Conservation (phyloP, 1,140 invertebrate species). For the Cecropterus lyciades region DNA sequence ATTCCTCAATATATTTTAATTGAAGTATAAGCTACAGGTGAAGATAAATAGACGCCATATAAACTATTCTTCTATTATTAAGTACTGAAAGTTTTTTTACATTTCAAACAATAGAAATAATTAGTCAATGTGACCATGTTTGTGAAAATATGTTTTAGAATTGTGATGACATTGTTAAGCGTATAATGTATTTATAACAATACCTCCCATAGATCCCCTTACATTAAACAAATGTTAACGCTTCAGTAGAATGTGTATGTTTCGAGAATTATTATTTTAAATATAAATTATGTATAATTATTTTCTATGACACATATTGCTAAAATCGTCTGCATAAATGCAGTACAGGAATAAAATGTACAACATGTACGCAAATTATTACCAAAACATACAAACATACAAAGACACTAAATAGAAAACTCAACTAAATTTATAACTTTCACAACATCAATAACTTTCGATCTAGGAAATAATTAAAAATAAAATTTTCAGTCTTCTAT, state of each 20-base stretch:
- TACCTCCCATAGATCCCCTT: constrained; percentile 22
- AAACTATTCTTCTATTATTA: too few species aligned
- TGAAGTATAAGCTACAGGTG: too few species aligned
- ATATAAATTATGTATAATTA: constrained; percentile 12
- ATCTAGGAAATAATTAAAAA: constrained; percentile 70
- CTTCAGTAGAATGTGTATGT: background rate
- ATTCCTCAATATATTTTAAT: too few species aligned
- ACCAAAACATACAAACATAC: constrained; percentile 34
- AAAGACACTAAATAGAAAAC: constrained; percentile 37
- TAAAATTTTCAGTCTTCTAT: constrained; percentile 80
- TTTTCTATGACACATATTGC: constrained; percentile 33
- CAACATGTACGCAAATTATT: constrained; percentile 32
- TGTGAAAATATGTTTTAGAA: constrained; percentile 29
- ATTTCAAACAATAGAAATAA: too few species aligned
- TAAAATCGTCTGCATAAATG: constrained; percentile 34
- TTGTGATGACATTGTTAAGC: constrained; percentile 40
- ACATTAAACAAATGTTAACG: constrained; percentile 2
- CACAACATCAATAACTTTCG: constrained; percentile 49
- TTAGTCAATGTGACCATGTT: constrained; percentile 14
- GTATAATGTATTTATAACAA: constrained; percentile 31
- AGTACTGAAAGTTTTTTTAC: too few species aligned
- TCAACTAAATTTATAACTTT: constrained; percentile 38
- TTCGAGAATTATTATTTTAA: constrained; percentile 3
- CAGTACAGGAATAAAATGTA: constrained; percentile 17
- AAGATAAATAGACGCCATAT: too few species aligned